Base-by-base conservation (phyloP, 2,797 vertebrate species). In the Sebastes reedi region DNA sequence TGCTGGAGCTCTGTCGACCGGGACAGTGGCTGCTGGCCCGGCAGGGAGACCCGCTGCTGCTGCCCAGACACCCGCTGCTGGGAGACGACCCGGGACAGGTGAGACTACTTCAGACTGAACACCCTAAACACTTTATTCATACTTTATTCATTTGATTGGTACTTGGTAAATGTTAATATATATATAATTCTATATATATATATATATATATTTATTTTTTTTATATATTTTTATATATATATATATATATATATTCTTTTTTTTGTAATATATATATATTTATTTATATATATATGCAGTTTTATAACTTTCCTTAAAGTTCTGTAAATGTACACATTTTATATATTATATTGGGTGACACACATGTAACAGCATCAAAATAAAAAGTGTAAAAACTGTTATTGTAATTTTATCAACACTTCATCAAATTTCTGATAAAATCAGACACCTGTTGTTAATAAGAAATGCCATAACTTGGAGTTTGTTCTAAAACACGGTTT, bases 31-130 rank as follows among this genome's bases (percentile, higher is more conserved):
- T 96, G n/a, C 67, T 96, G 79, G 94, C 85, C 64, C 93, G 96
- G 54, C 92, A 85, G 56, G 95, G 95, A 32, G 95, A 96, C 30
- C 80, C 87, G n/a, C 88, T 96, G 65, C 58, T 92, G 4, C 42
- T 94, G 4, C 93, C 95, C 10, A 78, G 77, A 39, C 85, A 91
- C 8, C 88, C 11, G 6, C 62, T 65, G 36, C 32, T 65, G 3
- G 65, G 42, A 30, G 42, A 50, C 10, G 65, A 67, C 25, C 42
- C 65, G 25, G 65, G 18, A 67, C 42, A 67, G 42, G 65, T 50
- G 39, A 50, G 65, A 18, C 60, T 0, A 0, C 8, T 30, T 20
- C 30, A 13, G 0, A 5, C 32, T 0, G 32, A 65, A 8, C 0
- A 16, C 61, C 0, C 8, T 39, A 7, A 8, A 25, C 13, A 25